Base-by-base conservation (phyloP, 2,888 invertebrate genomes). In the Cremastinae sp. region DNA sequence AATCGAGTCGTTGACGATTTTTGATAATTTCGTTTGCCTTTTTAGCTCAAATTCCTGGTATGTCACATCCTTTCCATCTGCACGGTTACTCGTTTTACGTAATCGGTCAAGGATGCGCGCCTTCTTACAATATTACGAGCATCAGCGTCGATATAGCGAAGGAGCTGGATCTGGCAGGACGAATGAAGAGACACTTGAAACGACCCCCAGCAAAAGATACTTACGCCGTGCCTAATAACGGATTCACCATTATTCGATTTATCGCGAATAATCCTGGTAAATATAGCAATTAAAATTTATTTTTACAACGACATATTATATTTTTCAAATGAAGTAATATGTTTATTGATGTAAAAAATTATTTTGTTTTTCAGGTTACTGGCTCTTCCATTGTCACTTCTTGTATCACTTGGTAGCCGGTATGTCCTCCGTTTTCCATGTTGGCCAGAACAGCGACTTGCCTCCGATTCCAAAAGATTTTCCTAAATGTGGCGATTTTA, bases 51-150 rank as follows among this genome's bases (percentile, higher is more conserved):
- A 94, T 95, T 18, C 18, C 38, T 0, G 94, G 94, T 86, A 90
- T 96, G 14, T 95, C 95, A 62, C 97, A 97, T 91, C 96, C 97
- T 0, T 96, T 97, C 91, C 97, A 97, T 90, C 91, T 97, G 68
- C 97, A 97, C 86, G 97, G 97, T 9, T 93, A 95, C 64, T 91
- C 95, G 0, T 96, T 95, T 89, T 94, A 94, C 85, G 95, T 97
- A 1, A 93, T 97, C 38, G 96, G 95, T 80, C 95, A 96, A 91
- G 96, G 96, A 12, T 51, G 54, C 7, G 62, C 16, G 4, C n/a
- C 3, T 7, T 38, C 56, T 22, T 72, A 72, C 38, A 68, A 71
- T 5, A 28, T 68, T 16, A 14, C 56, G 28, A 51, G 9, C 0
- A 61, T 75, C 12, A 14, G 49, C 5, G 22, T 51, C n/a, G n/a